phyloP scores from a whole-genome alignment of 1,140 invertebrate genomes.

The Drosophila ercepeae region DNA sequence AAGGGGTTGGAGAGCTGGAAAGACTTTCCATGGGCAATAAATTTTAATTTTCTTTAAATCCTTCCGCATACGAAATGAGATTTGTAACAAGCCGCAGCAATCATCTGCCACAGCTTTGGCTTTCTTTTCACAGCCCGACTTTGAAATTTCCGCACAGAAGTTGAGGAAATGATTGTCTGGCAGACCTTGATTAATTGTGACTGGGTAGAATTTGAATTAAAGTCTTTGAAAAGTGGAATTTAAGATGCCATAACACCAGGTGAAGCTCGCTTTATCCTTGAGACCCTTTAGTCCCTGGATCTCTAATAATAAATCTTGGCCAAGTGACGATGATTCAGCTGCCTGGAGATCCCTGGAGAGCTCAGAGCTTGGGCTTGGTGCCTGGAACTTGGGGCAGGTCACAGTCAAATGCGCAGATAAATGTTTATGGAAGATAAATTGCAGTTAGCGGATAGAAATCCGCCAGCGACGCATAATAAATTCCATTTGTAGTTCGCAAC shows the following conservation, averaged over 20 bases:
- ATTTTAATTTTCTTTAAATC: slow-evolving; percentile 69
- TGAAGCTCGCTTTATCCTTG: neutral
- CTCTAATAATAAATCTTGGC: slow-evolving; percentile 38
- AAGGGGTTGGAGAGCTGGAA: slow-evolving; percentile 11
- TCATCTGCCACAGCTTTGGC: slow-evolving; percentile 13
- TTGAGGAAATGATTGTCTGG: slow-evolving; percentile 16
- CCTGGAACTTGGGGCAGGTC: slow-evolving; percentile 24
- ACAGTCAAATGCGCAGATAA: slow-evolving; percentile 65
- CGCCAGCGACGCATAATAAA: slow-evolving; percentile 63
- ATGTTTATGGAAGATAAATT: slow-evolving; percentile 72
- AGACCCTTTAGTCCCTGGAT: neutral
- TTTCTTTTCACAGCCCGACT: slow-evolving; percentile 23
- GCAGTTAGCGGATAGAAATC: slow-evolving; percentile 68
- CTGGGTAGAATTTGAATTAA: slow-evolving; percentile 16
- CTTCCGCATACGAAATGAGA: slow-evolving; percentile 63
- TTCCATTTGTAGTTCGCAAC: slow-evolving; percentile 66
- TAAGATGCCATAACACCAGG: slow-evolving; percentile 1
- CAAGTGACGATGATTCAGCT: slow-evolving; percentile 38
- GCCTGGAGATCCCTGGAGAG: slow-evolving; percentile 33
- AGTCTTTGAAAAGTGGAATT: neutral
- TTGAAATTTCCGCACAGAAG: too few relatives aligned
- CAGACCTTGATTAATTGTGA: slow-evolving; percentile 34
- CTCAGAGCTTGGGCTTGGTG: slow-evolving; percentile 11
- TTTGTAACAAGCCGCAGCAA: slow-evolving; percentile 51
- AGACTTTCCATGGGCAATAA: slow-evolving; percentile 70